Conservation (phyloP, 2,113 vertebrate species). For the Centropristis striata region DNA sequence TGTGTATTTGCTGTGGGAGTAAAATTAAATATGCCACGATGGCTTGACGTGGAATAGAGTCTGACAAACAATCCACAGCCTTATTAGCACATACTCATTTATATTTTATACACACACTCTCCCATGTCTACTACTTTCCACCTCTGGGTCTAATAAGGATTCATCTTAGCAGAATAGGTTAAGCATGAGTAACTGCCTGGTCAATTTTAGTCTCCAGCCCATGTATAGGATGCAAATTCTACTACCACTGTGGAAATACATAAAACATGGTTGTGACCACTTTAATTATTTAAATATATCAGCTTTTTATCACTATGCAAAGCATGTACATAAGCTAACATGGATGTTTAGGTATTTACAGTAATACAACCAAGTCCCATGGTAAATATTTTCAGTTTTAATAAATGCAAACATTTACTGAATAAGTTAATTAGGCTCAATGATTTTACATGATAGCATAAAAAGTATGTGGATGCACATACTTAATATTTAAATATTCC, state of each 20-base stretch:
- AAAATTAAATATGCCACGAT: conserved; percentile 13
- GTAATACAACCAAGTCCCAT: background rate
- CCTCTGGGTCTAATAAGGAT: conserved; percentile 23
- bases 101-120: conserved; percentile 42
- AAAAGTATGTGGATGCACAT: background rate
- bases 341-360: background rate
- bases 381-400: background rate
- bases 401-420: background rate
- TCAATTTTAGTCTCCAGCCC: conserved; percentile 2
- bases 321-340: background rate
- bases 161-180: background rate
- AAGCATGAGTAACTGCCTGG: background rate
- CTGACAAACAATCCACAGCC: conserved; percentile 39
- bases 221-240: conserved; percentile 1
- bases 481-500: background rate
- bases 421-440: background rate
- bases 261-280: conserved; percentile 24
- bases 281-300: background rate
- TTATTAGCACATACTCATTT: conserved; percentile 58
- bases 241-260: conserved; percentile 12
- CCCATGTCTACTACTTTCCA: conserved; percentile 13
- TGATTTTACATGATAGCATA: background rate
- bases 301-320: background rate
- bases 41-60: background rate
- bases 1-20: conserved; percentile 1